Percentiles rank a stretch among this genome's conserved stretches.
Evolutionary conservation across 2,888 invertebrate species (phyloP).

Genomic region (Scaeva pyrastri): DNA sequence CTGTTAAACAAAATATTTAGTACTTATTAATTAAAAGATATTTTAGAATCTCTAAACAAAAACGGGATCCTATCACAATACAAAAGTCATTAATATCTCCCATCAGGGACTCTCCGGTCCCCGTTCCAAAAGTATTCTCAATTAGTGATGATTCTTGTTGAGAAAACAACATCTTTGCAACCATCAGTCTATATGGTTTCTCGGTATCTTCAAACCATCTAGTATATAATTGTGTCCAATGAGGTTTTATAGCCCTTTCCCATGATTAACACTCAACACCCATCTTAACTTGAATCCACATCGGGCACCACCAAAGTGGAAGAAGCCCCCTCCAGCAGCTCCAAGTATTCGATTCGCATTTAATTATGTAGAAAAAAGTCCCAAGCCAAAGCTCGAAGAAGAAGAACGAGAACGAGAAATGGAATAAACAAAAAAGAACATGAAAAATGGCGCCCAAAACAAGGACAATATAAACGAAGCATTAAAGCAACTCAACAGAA

Average conservation of each 20-base stretch:
- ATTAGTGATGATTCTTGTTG: slow-evolving; percentile 22
- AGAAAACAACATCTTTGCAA: not conserved
- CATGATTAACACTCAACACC: not conserved
- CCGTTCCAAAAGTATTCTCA: not conserved
- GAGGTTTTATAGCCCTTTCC: slow-evolving; percentile 34
- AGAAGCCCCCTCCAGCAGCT: slow-evolving; percentile 15
- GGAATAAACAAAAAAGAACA: slow-evolving; percentile 41
- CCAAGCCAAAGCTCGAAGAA: slow-evolving; percentile 20
- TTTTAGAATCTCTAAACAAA: not conserved
- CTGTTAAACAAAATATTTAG: slow-evolving; percentile 2
- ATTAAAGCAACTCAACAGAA: slow-evolving; percentile 59
- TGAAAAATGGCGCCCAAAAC: slow-evolving; percentile 69
- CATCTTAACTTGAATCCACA: not conserved
- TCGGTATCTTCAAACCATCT: slow-evolving; percentile 42
- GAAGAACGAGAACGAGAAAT: not conserved
- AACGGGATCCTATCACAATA: not conserved
- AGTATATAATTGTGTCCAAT: slow-evolving; percentile 42
- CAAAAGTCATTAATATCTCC: slow-evolving; percentile 17
- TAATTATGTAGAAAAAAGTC: slow-evolving; percentile 64
- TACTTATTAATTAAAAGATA: slow-evolving; percentile 6
- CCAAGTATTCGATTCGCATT: slow-evolving; percentile 49
- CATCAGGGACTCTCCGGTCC: not conserved
- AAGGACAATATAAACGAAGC: slow-evolving; percentile 64
- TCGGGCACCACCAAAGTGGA: not conserved
- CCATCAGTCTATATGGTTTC: slow-evolving; percentile 24